Evolutionary conservation across 2,888 invertebrate species (phyloP).

Genomic region (Coronaproctus castanopsis): DNA sequence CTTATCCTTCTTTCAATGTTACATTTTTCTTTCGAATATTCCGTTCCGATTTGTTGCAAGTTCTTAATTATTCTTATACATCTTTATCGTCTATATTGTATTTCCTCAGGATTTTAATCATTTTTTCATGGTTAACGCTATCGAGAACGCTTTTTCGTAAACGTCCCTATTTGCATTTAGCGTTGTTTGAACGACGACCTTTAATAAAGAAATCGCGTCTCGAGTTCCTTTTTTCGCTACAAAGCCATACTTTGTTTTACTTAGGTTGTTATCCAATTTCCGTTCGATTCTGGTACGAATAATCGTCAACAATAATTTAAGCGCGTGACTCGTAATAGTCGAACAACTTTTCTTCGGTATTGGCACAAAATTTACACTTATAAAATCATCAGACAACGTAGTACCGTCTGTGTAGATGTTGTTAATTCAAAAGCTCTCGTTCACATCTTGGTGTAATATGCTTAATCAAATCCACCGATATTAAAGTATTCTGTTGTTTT

Average conservation of each 20-base stretch:
- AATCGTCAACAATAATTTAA: background rate
- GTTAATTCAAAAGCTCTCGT: no score
- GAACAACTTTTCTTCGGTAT: background rate
- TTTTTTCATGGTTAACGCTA: conserved; percentile 4
- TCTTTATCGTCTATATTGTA: conserved; percentile 6
- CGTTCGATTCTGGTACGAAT: background rate
- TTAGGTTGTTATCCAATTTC: background rate
- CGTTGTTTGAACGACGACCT: background rate
- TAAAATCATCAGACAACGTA: background rate
- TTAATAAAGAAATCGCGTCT: background rate
- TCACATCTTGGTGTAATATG: background rate
- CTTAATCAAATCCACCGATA: background rate
- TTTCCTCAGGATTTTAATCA: conserved; percentile 5
- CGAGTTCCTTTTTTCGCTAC: background rate
- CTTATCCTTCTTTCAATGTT: background rate
- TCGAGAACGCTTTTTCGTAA: conserved; percentile 1
- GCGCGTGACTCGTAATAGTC: background rate
- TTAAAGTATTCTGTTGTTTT: no score
- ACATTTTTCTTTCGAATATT: background rate
- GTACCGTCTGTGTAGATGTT: background rate
- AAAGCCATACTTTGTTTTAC: background rate
- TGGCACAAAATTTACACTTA: background rate
- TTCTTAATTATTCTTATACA: conserved; percentile 7
- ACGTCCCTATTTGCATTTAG: conserved; percentile 3
- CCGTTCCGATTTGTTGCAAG: background rate